phyloP scores from a whole-genome alignment of 2,888 invertebrate genomes.

The Vanessa cardui region DNA sequence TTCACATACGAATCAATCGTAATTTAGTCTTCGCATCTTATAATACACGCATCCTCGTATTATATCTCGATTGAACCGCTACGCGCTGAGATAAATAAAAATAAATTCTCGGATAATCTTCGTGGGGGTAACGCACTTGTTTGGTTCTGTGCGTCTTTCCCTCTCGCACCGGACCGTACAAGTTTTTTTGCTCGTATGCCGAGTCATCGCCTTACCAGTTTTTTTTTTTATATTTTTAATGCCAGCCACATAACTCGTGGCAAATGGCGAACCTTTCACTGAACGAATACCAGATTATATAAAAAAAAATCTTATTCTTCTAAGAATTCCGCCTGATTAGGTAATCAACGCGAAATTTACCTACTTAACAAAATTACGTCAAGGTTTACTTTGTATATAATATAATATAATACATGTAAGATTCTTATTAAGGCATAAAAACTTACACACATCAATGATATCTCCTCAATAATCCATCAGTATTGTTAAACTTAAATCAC shows the following conservation, averaged over 20 bases:
- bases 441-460: constrained; percentile 20
- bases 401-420: background rate
- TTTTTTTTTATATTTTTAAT: constrained; percentile 64
- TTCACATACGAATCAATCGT: background rate
- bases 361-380: background rate
- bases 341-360: constrained; percentile 1
- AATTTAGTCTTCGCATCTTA: background rate
- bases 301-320: constrained; percentile 39
- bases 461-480: constrained; percentile 41
- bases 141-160: constrained; percentile 62
- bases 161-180: constrained; percentile 60
- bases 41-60: constrained; percentile 1
- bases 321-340: constrained; percentile 12
- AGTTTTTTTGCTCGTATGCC: constrained; percentile 64
- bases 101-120: constrained; percentile 71
- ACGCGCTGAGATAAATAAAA: constrained; percentile 65
- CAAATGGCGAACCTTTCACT: constrained; percentile 70
- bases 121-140: constrained; percentile 82
- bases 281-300: constrained; percentile 44
- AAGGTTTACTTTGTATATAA: constrained; percentile 2
- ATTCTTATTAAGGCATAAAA: constrained; percentile 3
- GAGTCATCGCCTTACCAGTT: constrained; percentile 74
- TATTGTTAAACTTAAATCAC: constrained; percentile 47
- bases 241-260: constrained; percentile 61
- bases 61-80: constrained; percentile 45